phyloP scores from a whole-genome alignment of 2,888 invertebrate species.

The Beris morrisii region DNA sequence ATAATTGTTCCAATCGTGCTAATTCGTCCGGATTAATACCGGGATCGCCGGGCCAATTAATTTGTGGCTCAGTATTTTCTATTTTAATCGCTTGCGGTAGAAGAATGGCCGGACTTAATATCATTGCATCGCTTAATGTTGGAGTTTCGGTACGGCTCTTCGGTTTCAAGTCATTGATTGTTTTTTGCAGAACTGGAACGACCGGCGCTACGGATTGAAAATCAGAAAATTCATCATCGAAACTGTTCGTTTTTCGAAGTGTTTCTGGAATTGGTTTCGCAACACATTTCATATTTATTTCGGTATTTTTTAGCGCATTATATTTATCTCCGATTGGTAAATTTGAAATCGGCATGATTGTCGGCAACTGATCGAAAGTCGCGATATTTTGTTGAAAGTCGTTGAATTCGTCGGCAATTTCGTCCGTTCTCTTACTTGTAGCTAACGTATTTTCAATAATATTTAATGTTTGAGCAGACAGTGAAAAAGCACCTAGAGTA shows the following conservation, averaged over 20 bases:
- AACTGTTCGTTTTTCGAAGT: slow-evolving; percentile 30
- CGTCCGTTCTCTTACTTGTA: not conserved
- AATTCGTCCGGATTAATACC: slow-evolving; percentile 54
- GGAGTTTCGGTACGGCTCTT: slow-evolving; percentile 45
- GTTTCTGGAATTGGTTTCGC: not conserved
- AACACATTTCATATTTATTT: not conserved
- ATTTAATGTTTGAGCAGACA: slow-evolving; percentile 5
- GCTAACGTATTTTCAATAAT: slow-evolving; percentile 16
- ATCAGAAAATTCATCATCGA: slow-evolving; percentile 59
- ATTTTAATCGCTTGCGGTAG: slow-evolving; percentile 49
- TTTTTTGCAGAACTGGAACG: slow-evolving; percentile 28
- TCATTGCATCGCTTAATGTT: slow-evolving; percentile 46
- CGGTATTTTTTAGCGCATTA: not conserved
- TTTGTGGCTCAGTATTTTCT: slow-evolving; percentile 49
- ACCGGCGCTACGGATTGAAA: slow-evolving; percentile 53
- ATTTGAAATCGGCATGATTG: not conserved
- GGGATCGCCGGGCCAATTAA: slow-evolving; percentile 60
- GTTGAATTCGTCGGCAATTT: slow-evolving; percentile 31
- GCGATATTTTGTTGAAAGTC: slow-evolving; percentile 33
- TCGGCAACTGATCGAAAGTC: not conserved
- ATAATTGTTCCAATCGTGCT: slow-evolving; percentile 54
- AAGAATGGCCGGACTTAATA: slow-evolving; percentile 52
- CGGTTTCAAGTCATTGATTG: slow-evolving; percentile 28
- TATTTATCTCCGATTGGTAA: not conserved
- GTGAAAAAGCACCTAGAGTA: not conserved